Evolutionary conservation across 2,113 vertebrate genomes (phyloP).

Genomic region (Gobius niger): DNA sequence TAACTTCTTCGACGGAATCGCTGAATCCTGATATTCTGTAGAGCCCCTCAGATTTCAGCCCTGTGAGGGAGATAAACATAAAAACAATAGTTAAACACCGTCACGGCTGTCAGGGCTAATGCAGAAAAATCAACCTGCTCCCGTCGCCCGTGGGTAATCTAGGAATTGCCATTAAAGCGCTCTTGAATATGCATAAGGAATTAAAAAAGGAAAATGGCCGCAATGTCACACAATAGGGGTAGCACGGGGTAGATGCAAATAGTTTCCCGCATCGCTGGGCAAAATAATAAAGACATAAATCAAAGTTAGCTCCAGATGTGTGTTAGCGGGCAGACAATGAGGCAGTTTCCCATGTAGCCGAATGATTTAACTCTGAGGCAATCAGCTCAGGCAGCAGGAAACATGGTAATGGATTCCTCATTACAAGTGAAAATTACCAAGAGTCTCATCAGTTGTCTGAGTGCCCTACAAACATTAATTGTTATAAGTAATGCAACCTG

Average conservation of each 20-base stretch:
- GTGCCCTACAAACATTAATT: constrained; percentile 30
- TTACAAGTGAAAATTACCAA: constrained; percentile 64
- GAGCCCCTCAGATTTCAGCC: constrained; percentile 70
- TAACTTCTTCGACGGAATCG: constrained; percentile 72
- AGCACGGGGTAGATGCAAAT: constrained; percentile 51
- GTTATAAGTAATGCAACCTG: constrained; percentile 30
- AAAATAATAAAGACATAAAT: constrained; percentile 76
- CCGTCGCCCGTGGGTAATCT: constrained; percentile 32
- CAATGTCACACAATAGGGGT: constrained; percentile 42
- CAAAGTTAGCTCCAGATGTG: constrained; percentile 60
- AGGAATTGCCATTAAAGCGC: constrained; percentile 42
- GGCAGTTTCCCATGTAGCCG: constrained; percentile 46
- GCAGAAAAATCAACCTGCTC: constrained; percentile 29
- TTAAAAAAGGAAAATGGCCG: constrained; percentile 48
- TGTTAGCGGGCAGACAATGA: constrained; percentile 61
- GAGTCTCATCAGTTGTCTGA: constrained; percentile 52
- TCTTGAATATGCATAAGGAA: constrained; percentile 57
- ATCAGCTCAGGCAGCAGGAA: constrained; percentile 67
- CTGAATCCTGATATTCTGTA: constrained; percentile 75
- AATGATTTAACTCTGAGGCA: constrained; percentile 65
- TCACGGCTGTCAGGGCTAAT: constrained; percentile 27
- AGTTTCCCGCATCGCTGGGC: constrained; percentile 64
- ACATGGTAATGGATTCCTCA: constrained; percentile 62
- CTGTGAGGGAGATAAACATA: constrained; percentile 45
- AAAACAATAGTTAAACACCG: constrained; percentile 24